These are phyloP conservation scores for Acanthoscelides obtectus DNA, from an alignment of 2,888 invertebrate species.

Conservation along the genomic window DNA sequence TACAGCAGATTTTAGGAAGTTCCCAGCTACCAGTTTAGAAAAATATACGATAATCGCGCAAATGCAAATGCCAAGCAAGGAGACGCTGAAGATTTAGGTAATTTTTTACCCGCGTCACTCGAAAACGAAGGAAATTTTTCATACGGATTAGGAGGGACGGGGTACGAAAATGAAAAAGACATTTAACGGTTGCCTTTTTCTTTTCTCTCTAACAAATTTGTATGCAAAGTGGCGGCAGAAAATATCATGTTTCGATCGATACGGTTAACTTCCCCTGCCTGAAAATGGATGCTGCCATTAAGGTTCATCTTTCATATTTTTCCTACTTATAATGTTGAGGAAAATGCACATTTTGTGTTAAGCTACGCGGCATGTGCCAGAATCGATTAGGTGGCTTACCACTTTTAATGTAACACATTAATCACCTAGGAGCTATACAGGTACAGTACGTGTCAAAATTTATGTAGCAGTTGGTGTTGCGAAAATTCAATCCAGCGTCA, in stretches of 20 bases:
- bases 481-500: too few relatives aligned
- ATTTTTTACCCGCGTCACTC: slow-evolving; percentile 37
- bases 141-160: not conserved
- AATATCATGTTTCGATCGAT: not conserved
- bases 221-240: not conserved
- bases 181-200: not conserved
- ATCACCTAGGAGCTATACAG: not conserved
- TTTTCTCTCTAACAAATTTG: not conserved
- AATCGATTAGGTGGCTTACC: not conserved
- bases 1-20: not conserved
- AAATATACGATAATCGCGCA: not conserved
- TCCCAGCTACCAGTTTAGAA: not conserved
- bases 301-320: not conserved
- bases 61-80: not conserved
- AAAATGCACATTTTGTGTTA: not conserved
- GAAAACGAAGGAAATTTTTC: not conserved
- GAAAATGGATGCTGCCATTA: not conserved
- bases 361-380: not conserved
- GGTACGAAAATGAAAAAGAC: not conserved
- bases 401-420: not conserved
- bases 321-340: not conserved
- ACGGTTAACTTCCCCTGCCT: not conserved
- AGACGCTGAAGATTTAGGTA: slow-evolving; percentile 33
- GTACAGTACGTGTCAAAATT: not conserved
- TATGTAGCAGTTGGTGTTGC: too few relatives aligned